phyloP scores from a whole-genome alignment of 2,888 invertebrate genomes.

The Andrena marginata region DNA sequence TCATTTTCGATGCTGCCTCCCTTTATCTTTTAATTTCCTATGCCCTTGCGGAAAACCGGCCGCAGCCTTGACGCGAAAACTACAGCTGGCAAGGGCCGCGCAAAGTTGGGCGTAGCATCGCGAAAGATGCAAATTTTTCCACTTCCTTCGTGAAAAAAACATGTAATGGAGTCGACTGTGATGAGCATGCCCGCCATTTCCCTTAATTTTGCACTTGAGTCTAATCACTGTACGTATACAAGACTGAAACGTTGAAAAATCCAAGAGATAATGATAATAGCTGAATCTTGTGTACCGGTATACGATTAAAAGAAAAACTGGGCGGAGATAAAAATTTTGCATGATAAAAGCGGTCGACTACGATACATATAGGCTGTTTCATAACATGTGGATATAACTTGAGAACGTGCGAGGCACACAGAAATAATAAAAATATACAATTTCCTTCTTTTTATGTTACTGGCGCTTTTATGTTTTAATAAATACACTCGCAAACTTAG shows the following conservation, averaged over 20 bases:
- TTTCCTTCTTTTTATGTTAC: too few species aligned
- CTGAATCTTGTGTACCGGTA: neutral
- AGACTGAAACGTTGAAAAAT: neutral
- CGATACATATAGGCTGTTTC: too few species aligned
- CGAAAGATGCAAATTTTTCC: conserved; percentile 6
- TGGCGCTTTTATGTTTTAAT: too few species aligned
- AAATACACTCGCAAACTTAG: too few species aligned
- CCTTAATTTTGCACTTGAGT: neutral
- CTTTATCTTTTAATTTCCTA: neutral
- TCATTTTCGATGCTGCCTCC: neutral
- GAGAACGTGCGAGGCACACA: too few species aligned
- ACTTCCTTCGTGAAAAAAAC: neutral
- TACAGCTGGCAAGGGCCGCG: neutral
- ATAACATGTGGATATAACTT: too few species aligned
- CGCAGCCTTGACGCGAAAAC: neutral
- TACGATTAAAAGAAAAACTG: neutral
- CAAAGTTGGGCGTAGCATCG: neutral
- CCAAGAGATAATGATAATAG: neutral
- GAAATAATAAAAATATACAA: too few species aligned
- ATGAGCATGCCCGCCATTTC: neutral
- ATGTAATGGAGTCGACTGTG: neutral
- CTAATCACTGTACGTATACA: neutral
- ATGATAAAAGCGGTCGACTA: neutral
- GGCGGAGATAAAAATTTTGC: neutral
- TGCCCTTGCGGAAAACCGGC: neutral